Evolutionary conservation across 2,113 vertebrate genomes (phyloP).

Genomic region (Scophthalmus maximus): DNA sequence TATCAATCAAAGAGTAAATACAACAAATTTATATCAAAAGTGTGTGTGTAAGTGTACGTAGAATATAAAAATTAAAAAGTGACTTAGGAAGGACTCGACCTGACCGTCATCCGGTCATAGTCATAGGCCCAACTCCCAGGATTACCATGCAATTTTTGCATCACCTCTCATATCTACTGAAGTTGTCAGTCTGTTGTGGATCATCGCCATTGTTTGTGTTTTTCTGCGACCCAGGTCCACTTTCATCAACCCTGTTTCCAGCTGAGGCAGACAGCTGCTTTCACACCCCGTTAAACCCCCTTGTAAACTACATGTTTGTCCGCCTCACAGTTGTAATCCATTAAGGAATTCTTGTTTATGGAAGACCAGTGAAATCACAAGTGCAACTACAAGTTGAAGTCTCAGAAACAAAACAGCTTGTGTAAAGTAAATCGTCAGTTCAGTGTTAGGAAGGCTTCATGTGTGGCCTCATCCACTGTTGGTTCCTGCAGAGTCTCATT

Average conservation of each 20-base stretch:
- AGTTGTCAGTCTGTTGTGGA: neutral
- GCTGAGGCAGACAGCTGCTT: conserved; percentile 6
- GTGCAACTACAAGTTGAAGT: neutral
- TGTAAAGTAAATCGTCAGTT: conserved; percentile 39
- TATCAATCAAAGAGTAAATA: neutral
- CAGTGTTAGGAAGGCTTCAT: conserved; percentile 37
- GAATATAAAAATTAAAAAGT: neutral
- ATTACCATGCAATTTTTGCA: too few relatives aligned
- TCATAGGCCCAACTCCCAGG: neutral
- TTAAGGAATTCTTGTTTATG: neutral
- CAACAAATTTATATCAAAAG: neutral
- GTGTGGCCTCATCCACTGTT: conserved; percentile 33
- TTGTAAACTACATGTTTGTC: neutral
- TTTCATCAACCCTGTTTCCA: neutral
- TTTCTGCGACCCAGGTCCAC: neutral
- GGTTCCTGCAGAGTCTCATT: conserved; percentile 71
- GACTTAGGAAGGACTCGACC: neutral
- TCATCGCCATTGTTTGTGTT: neutral
- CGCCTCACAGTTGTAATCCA: neutral
- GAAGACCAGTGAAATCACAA: neutral
- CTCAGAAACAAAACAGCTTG: conserved; percentile 9
- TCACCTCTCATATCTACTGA: too few relatives aligned
- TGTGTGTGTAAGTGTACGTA: neutral
- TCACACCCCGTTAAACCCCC: too few relatives aligned
- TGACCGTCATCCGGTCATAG: neutral